Base-by-base conservation (phyloP, 2,113 vertebrate species). In the Charadrius vociferus region DNA sequence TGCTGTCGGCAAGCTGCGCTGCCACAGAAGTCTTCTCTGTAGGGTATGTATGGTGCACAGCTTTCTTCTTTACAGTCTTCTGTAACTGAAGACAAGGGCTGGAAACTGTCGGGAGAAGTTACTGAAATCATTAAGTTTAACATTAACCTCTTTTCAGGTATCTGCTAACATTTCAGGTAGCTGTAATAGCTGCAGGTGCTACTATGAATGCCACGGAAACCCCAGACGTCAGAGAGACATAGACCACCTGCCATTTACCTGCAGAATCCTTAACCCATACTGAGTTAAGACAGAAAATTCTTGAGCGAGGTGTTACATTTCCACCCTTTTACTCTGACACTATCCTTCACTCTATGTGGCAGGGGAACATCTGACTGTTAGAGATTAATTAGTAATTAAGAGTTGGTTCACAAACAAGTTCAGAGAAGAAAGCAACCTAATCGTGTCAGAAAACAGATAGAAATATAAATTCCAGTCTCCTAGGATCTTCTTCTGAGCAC, bases 311-410 rank as follows among this genome's bases (percentile, higher is more conserved):
- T 52, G 49, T 85, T 89, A 68, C 26, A 45, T 89, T 95, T 93
- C 88, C 53, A 85, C 21, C 3, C 16, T 22, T 79, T 85, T 85
- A 70, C 62, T 87, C 36, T 87, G 53, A 49, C 3, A 3, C 16
- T 77, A 6, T 55, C 62, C 58, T 80, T 87, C 78, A 70, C 70
- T 79, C 80, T 66, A 3, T 50, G 23, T 9, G 37, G 52, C 78
- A 80, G n/a, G 79, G 56, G n/a, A 95, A 32, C 37, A 93, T 50
- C 91, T 75, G 77, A 90, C 56, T 62, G 45, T 53, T 41, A 49
- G 88, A 82, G 72, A 77, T 95, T 89, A 87, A 85, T 95, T 91
- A 91, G 81, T 89, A 94, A 95, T 92, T 72, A 87, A 81, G 80
- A 95, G 39, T 19, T 81, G 27, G 19, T 85, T 95, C 43, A 89